A percentile compares a stretch with the other conserved stretches of the same genome.
Evolutionary conservation across 1,140 invertebrate genomes (phyloP).

Genomic region (Macrosteles quadrilineatus): DNA sequence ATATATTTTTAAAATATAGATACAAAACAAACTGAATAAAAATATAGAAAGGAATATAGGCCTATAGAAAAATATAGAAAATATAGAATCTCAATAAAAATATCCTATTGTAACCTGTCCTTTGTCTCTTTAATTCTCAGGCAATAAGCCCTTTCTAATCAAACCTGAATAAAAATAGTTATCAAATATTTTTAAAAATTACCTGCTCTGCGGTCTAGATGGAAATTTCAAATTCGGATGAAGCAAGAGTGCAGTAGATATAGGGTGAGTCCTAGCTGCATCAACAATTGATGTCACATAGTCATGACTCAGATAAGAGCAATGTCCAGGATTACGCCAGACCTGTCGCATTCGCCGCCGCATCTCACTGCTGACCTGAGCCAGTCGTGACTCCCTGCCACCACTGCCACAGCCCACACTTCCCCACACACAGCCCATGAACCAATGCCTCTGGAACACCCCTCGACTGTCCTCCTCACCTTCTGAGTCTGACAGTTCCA

Average conservation of each 20-base stretch:
- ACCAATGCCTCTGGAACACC: slow-evolving; percentile 43
- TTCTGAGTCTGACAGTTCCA: slow-evolving; percentile 40
- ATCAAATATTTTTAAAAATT: slow-evolving; percentile 6
- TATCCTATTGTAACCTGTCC: too few species aligned
- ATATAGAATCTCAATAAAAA: too few species aligned
- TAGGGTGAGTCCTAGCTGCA: slow-evolving; percentile 36
- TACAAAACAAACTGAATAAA: too few species aligned
- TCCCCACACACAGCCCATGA: slow-evolving; percentile 29
- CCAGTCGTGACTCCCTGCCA: slow-evolving; percentile 29
- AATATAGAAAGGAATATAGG: too few species aligned
- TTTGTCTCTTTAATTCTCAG: too few species aligned
- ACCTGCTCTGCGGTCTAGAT: slow-evolving; percentile 34
- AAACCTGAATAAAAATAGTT: too few species aligned
- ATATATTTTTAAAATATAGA: too few species aligned
- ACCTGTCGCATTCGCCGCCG: slow-evolving; percentile 34
- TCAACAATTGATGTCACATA: slow-evolving; percentile 32
- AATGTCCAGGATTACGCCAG: slow-evolving; percentile 13
- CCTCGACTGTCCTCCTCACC: slow-evolving; percentile 26
- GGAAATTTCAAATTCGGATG: slow-evolving; percentile 34
- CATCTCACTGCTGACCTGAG: slow-evolving; percentile 31
- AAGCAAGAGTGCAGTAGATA: slow-evolving; percentile 34
- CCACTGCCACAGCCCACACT: slow-evolving; percentile 28
- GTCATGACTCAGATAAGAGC: slow-evolving; percentile 19
- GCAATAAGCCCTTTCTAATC: too few species aligned
- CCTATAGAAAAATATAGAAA: too few species aligned